Base-by-base conservation (phyloP, 2,888 invertebrate genomes). In the Tupiocoris notatus region DNA sequence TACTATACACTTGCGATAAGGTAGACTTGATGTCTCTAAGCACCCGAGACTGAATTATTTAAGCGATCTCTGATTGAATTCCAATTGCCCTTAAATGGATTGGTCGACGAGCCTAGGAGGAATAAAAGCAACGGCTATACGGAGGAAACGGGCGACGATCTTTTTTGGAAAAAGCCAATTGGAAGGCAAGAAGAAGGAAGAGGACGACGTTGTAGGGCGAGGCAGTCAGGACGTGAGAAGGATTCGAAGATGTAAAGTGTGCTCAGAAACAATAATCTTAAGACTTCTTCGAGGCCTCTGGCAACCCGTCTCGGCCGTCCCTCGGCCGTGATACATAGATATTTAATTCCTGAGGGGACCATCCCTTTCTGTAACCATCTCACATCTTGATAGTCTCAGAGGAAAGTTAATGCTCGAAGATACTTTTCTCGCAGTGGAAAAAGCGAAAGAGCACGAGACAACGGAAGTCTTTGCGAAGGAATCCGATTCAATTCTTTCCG, bases 171-270 rank as follows among this genome's bases (percentile, higher is more conserved):
- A 63, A 62, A 73, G 62, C 73, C 62, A 63, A 73, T 73, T 39
- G 73, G 39, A 12, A 39, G 39, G 39, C 39, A 39, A 39, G 39
- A 39, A 39, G 39, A 39, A 39, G 39, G 12, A 39, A 39, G 12
- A 39, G 39, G 39, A 39, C 39, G 39, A 12, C 39, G 39, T 39
- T 12, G 39, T 3, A 39, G 39, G 39, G 39, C 39, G 39, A 20
- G 20, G 73, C 24, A 73, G 63, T 16, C 25, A 17, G 73, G 17
- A 73, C 73, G 73, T 73, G 73, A 73, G 73, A 62, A 63, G 73
- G 73, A 73, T 62, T 62, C 1, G 73, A 73, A 73, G 73, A 73
- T 73, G 73, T 73, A 73, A 73, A 73, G 73, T 73, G 73, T 73
- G 73, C 73, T 73, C 58, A 54, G 73, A 73, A 73, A 73, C 73